Evolutionary conservation across 2,797 vertebrate species (phyloP), one percentile per base, ranked within the genome.

Genomic region (Adrianichthys oophorus): DNA sequence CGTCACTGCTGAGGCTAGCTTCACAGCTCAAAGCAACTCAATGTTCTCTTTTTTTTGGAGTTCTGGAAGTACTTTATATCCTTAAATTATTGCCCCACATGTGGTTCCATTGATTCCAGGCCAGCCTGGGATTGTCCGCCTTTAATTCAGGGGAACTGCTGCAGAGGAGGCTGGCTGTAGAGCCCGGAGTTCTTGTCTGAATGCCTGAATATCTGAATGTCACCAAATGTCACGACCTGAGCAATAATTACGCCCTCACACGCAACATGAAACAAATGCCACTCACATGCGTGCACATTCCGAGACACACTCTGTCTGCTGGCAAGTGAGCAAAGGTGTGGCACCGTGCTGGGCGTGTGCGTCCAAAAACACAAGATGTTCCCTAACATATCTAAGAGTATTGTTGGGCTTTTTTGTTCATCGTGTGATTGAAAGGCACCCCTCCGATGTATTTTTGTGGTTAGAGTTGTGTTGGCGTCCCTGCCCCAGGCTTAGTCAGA

Each of bases 161-260:
- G 42, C 17, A 68, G 62, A 76, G 58, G 53, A 54, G 67, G 54
- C 58, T 72, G 46, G 47, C 56, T 64, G 70, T 52, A 29, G 63
- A 76, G 19, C 53, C 32, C 16, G 10, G 7, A 71, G 80, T 57
- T 66, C 61, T 73, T 68, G 68, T 72, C 64, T 84, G 32, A 37
- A 37, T 10, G 32, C 10, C 32, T 37, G 32, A 37, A 37, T 37
- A 37, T 37, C 10, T 37, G 86, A 87, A 89, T 85, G 85, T 85
- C 85, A 79, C 45, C 75, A 81, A 88, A 91, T 82, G 84, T 85
- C 88, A 86, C 62, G 29, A 82, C 70, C 80, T 73, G 67, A 41
- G 80, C 70, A 62, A 70, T 87, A 88, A 89, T 86, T 83, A 74
- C 65, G 7, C 59, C 55, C 78, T 85, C 68, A 68, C 88, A 87